Evolutionary conservation across 2,888 invertebrate species (phyloP).

Genomic region (Cephonodes hylas): DNA sequence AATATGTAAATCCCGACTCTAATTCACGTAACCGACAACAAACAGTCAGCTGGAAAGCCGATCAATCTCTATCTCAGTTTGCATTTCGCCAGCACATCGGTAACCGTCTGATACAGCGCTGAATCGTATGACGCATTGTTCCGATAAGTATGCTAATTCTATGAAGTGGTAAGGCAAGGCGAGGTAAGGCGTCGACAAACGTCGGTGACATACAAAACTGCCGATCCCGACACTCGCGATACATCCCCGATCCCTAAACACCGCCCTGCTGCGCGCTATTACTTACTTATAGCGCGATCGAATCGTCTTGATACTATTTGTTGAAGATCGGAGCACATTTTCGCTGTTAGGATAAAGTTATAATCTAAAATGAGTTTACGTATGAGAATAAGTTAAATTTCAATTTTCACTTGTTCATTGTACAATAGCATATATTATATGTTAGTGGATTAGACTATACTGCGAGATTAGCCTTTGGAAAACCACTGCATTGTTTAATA

Average conservation of each 20-base stretch:
- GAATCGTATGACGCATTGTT: background rate
- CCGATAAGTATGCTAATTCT: background rate
- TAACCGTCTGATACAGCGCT: background rate
- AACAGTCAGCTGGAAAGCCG: background rate
- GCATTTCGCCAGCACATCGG: background rate
- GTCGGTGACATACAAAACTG: conserved; percentile 55
- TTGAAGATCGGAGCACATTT: background rate
- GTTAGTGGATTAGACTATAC: no score
- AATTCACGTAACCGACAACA: background rate
- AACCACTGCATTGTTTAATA: no score
- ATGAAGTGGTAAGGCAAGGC: background rate
- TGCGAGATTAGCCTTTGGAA: no score
- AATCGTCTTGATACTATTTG: conserved; percentile 50
- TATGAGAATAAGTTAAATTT: no score
- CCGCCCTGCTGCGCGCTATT: conserved; percentile 48
- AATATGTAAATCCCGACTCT: background rate
- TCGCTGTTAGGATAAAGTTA: background rate
- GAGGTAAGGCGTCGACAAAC: conserved; percentile 32
- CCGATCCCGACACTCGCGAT: conserved; percentile 56
- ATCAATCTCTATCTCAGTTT: background rate
- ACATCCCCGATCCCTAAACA: conserved; percentile 55
- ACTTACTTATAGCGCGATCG: conserved; percentile 41
- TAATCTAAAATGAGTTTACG: no score
- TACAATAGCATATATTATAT: no score
- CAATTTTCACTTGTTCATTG: no score